These are phyloP conservation scores for Decapterus maruadsi DNA, from an alignment of 2,797 vertebrate species.

Conservation along the genomic window DNA sequence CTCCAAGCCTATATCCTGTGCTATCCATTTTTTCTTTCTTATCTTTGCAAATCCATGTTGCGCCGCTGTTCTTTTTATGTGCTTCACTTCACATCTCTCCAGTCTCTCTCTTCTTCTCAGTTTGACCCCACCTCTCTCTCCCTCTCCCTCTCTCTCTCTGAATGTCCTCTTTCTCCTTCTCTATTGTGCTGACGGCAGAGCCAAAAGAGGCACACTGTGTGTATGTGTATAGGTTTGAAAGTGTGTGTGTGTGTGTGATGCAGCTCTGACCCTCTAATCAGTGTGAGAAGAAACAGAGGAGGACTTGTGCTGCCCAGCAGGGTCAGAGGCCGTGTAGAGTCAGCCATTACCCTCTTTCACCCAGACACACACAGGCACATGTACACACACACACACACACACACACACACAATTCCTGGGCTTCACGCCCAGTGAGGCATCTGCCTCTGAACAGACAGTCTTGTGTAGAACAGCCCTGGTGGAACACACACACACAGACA, in stretches of 20 bases:
- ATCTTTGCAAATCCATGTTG: constrained; percentile 71
- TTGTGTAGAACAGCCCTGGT: constrained; percentile 65
- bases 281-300: constrained; percentile 90
- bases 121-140: constrained; percentile 64
- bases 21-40: constrained; percentile 70
- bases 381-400: constrained; percentile 58
- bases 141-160: constrained; percentile 58
- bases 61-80: constrained; percentile 61
- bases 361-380: constrained; percentile 62
- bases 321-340: constrained; percentile 87
- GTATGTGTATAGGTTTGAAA: constrained; percentile 40
- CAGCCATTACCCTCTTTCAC: constrained; percentile 82
- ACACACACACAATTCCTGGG: constrained; percentile 81
- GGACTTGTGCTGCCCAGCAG: constrained; percentile 83
- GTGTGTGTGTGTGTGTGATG: constrained; percentile 56
- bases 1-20: constrained; percentile 67
- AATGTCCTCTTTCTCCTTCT: constrained; percentile 82
- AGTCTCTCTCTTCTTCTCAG: constrained; percentile 49
- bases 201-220: constrained; percentile 68
- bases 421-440: constrained; percentile 86
- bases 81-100: constrained; percentile 54
- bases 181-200: constrained; percentile 79
- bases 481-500: constrained; percentile 50
- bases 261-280: constrained; percentile 86
- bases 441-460: constrained; percentile 80